Evolutionary conservation across 2,113 vertebrate species (phyloP), one percentile per base, ranked within the genome.

Genomic region (Microtus richardsoni): DNA sequence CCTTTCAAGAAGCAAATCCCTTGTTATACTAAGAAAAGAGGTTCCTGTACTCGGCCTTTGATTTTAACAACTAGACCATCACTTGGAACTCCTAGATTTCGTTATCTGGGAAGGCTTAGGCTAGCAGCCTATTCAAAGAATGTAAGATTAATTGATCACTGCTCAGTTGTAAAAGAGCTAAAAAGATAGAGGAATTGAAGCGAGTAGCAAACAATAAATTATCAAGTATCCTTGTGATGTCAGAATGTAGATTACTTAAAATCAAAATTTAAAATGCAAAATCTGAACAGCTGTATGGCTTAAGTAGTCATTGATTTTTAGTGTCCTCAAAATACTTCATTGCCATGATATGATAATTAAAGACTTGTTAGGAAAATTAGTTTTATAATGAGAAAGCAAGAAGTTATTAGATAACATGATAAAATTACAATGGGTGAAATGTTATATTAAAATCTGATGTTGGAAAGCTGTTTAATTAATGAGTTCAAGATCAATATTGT

Each of bases 401-500:
- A 22, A 39, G 16, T 71, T 44, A 62, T 74, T 64, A 64, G 41
- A 30, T 93, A 79, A 80, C 49, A 6, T 88, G 47, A 93, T 66
- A 88, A 44, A 94, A 96, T 94, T 33, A 87, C 36, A 24, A 83
- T 70, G 49, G 49, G 44, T 92, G 78, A 58, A 58, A 19, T 96
- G 28, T 93, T 83, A 93, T 88, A 21, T 33, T 68, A 36, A 85
- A 92, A 96, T 60, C 36, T 26, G 52, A 78, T 73, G 52, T 66
- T 93, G 54, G 95, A 93, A 95, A 96, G 94, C 78, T 89, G 58
- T 94, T 93, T 89, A 91, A 82, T 88, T 93, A 97, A 97, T 52
- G 39, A 16, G 19, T 96, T 95, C 91, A 95, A 95, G 96, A 96
- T 95, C 92, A 98, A 82, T 97, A 97, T 93, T 84, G 2, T 24